A percentile compares a stretch with the other conserved stretches of the same genome.
Evolutionary conservation across 2,113 vertebrate genomes (phyloP).

Genomic region (Azemiops feae): DNA sequence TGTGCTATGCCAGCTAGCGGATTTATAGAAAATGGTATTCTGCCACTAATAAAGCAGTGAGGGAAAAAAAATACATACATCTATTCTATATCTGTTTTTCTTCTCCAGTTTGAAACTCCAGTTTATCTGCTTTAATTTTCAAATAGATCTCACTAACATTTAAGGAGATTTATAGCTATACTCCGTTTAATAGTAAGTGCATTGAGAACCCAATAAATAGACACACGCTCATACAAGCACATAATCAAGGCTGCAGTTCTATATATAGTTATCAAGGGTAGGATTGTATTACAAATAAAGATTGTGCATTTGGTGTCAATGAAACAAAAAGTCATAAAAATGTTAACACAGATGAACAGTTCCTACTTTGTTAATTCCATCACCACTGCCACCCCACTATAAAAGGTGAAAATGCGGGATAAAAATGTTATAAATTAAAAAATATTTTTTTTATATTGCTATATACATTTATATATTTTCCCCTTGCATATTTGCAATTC

Average conservation of each 20-base stretch:
- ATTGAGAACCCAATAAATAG: background rate
- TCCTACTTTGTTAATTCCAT: background rate
- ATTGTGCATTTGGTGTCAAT: background rate
- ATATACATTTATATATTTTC: background rate
- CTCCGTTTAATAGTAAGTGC: background rate
- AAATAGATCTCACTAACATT: background rate
- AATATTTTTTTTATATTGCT: background rate
- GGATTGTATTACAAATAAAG: background rate
- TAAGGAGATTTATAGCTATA: background rate
- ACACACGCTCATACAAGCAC: background rate
- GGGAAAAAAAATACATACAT: background rate
- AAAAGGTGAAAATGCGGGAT: background rate
- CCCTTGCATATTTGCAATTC: background rate
- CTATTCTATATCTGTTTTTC: background rate
- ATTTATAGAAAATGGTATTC: conserved; percentile 23
- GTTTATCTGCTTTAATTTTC: background rate
- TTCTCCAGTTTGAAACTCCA: background rate
- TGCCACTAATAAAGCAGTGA: background rate
- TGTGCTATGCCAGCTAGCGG: conserved; percentile 11
- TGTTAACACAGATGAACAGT: background rate
- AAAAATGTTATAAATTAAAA: background rate
- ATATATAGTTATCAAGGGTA: background rate
- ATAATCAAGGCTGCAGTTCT: background rate
- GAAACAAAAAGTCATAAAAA: background rate
- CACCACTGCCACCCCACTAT: background rate